These are phyloP conservation scores for Sebastes flavidus DNA, from an alignment of 2,797 vertebrate genomes.

Conservation along the genomic window DNA sequence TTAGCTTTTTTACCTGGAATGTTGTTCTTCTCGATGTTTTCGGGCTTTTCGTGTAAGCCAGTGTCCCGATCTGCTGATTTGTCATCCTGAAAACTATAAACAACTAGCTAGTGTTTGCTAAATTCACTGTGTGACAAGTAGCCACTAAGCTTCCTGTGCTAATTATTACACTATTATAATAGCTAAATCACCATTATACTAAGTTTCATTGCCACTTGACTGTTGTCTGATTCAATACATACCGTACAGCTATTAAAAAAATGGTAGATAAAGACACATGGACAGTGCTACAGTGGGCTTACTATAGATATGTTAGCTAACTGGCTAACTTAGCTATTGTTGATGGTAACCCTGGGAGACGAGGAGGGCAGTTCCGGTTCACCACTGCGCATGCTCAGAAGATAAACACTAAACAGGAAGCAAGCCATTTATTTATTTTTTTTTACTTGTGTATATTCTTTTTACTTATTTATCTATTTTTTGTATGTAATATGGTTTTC, in stretches of 20 bases:
- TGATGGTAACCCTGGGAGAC: conserved; percentile 76
- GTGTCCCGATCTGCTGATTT: conserved; percentile 73
- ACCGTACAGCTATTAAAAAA: background rate
- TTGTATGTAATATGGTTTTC: no score
- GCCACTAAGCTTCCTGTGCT: background rate
- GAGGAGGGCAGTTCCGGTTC: background rate
- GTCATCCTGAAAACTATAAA: conserved; percentile 73
- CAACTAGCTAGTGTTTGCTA: conserved; percentile 20
- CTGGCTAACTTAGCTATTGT: conserved; percentile 33
- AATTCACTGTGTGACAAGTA: background rate
- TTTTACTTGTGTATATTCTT: no score
- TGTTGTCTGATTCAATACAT: background rate
- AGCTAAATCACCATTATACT: no score
- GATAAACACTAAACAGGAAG: background rate
- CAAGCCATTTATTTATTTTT: no score
- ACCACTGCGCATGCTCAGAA: conserved; percentile 57
- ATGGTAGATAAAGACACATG: background rate
- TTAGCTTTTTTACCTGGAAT: conserved; percentile 85
- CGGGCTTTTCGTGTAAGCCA: conserved; percentile 87
- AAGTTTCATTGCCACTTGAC: fast-evolving
- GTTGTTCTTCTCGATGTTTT: conserved; percentile 87
- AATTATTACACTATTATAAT: background rate
- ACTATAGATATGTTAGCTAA: no score
- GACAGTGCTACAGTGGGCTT: background rate
- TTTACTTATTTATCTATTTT: no score